Base-by-base conservation (phyloP, 2,888 invertebrate species). In the Brenthis ino region DNA sequence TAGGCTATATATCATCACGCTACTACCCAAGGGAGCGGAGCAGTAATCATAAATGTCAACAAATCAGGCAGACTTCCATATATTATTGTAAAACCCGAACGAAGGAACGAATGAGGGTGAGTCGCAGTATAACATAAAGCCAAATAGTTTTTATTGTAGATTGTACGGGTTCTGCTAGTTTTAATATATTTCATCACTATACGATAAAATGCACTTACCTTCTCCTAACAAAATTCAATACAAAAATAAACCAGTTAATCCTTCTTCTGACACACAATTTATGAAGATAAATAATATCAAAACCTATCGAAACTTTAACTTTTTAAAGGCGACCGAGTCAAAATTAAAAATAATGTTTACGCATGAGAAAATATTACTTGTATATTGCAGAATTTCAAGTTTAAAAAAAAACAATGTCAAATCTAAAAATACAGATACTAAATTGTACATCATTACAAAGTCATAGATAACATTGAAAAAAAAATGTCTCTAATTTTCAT, bases 401-500 rank as follows among this genome's bases (percentile, higher is more conserved):
- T 16, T 16, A 53, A 53, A 53, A 53, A 53, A 16, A 16, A n/a
- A 12, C 11, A 51, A 16, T 51, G 14, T n/a, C 28, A 50, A 50
- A 2, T 48, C 2, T 28, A 60, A 13, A 60, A 4, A 53, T 33
- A 53, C 37, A 20, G 20, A 63, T 63, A 14, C 28, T 2, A 51
- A 53, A 37, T 6, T 24, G 53, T 37, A 67, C 61, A 68, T 67
- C 68, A 68, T 60, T 73, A 72, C 66, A 71, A 71, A 68, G 64
- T 74, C 68, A 72, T 68, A 61, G 65, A 54, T 47, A 20, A 43
- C 12, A 47, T 14, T 43, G 8, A 14, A 20, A 43, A 43, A 43
- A 20, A 58, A 28, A 64, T 24, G 24, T 24, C 24, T 24, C 0
- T 28, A 28, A 28, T 28, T 0, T 28, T 28, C 28, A 28, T 28